Evolutionary conservation across 2,888 invertebrate genomes (phyloP), one percentile per base, ranked within the genome.

Genomic region (Drosophila putrida): DNA sequence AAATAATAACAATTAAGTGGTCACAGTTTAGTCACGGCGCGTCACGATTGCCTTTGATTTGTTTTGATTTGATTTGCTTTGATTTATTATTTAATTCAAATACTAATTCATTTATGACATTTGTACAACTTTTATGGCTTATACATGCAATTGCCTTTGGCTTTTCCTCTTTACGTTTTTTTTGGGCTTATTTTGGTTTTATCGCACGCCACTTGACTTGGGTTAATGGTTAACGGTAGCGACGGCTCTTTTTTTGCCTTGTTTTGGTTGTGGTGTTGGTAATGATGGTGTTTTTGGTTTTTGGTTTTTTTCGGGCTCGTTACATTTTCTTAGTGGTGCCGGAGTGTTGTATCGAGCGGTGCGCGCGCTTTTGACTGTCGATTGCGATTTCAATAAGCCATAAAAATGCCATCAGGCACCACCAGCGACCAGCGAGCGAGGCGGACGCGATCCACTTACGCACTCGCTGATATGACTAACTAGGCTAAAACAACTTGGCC

Each of bases 361-460:
- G 67, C 68, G 88, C 86, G 73, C 76, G 76, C 86, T 85, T 82
- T 88, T 82, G 86, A 88, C 82, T 85, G 88, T 36, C 75, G 79
- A 20, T 50, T 57, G 66, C 83, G 80, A 73, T 74, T 88, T 82
- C 80, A 82, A 82, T 85, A 80, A 68, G 82, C 88, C 88, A 82
- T 82, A 82, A 82, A 88, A 85, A 67, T 59, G 76, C 60, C 76
- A 62, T 35, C 51, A 6, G 47, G 44, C 31, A 50, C 65, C 46
- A 54, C 54, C 38, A 25, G 36, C 61, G 39, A 53, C 57, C 39
- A 13, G 46, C 62, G 47, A 31, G 6, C 38, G 47, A 46, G 36
- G 36, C 63, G 27, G 36, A 31, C 41, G 66, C 67, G 47, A 46
- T 58, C 74, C 76, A 71, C 76, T 65, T 68, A 71, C 67, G 67